Base-by-base conservation (phyloP, 2,113 vertebrate genomes). In the Eira barbara region DNA sequence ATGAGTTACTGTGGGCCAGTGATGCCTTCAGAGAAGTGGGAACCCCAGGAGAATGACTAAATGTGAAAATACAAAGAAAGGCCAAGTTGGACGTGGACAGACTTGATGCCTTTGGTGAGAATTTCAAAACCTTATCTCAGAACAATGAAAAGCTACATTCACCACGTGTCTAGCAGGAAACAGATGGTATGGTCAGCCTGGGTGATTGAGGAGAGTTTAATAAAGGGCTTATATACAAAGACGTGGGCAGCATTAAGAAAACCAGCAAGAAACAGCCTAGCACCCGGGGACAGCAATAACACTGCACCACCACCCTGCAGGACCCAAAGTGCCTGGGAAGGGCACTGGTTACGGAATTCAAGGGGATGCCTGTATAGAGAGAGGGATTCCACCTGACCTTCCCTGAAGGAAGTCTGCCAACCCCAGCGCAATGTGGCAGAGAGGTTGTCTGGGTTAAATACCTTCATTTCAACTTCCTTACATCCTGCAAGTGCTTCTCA, bases 401-500 rank as follows among this genome's bases (percentile, higher is more conserved):
- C 85, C 36, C 20, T 61, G 17, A 79, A 81, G 31, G 27, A 73
- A 7, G 7, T 23, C 25, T 18, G 55, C 36, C 81, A 71, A n/a
- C 2, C 3, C 27, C 14, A 20, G 29, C 13, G 55, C 11, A 49
- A 7, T 1, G 5, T 67, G n/a, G 18, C 27, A 92, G 59, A 61
- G 65, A 78, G 14, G 2, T 11, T 45, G 4, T 47, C 25, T 47
- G 15, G 17, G 18, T 25, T 11, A 34, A 87, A 25, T 9, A 27
- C 3, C 3, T n/a, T 9, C 4, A 14, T 49, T 45, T 65, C 18
- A 57, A 20, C 27, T 5, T 63, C 23, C 15, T 76, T 65, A 12
- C 29, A 7, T 8, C 45, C 34, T 55, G 0, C 1, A 4, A 2
- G 4, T 49, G 11, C 6, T 55, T 93, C 29, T 36, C 15, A 1